A percentile compares a stretch with the other conserved stretches of the same genome.
phyloP scores from a whole-genome alignment of 2,113 vertebrate genomes.

The Caretta caretta region DNA sequence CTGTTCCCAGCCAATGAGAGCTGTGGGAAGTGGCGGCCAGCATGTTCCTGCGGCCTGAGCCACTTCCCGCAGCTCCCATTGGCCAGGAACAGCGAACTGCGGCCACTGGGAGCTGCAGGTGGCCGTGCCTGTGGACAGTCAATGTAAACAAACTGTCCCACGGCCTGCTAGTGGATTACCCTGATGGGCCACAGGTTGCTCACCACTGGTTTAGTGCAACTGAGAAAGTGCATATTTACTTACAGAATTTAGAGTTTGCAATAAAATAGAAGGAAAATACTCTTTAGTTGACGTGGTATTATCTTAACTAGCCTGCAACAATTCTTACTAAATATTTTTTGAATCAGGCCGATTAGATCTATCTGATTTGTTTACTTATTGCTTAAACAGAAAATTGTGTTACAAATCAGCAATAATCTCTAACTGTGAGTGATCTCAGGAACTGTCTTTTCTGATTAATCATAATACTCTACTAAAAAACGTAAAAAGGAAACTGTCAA shows the following conservation, averaged over 20 bases:
- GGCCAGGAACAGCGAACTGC: no score
- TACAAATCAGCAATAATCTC: not conserved
- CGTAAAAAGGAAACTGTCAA: not conserved
- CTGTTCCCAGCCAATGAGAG: no score
- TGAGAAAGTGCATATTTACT: not conserved
- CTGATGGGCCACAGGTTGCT: no score
- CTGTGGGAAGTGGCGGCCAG: no score
- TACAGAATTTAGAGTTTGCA: not conserved
- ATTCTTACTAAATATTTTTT: not conserved
- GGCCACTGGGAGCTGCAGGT: no score
- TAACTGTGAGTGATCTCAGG: not conserved
- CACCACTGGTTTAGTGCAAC: not conserved
- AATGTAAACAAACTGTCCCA: no score
- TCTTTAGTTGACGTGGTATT: not conserved
- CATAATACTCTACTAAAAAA: rapidly evolving
- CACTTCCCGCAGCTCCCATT: no score
- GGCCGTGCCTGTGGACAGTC: no score
- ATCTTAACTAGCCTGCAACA: not conserved
- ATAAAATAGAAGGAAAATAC: not conserved
- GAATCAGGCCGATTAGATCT: not conserved
- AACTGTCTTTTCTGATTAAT: not conserved
- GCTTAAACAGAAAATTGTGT: not conserved
- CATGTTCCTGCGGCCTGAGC: no score
- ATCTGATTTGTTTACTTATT: rapidly evolving
- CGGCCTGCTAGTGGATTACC: no score